Evolutionary conservation across 2,797 vertebrate genomes (phyloP).

Genomic region (Triplophysa bombifrons): DNA sequence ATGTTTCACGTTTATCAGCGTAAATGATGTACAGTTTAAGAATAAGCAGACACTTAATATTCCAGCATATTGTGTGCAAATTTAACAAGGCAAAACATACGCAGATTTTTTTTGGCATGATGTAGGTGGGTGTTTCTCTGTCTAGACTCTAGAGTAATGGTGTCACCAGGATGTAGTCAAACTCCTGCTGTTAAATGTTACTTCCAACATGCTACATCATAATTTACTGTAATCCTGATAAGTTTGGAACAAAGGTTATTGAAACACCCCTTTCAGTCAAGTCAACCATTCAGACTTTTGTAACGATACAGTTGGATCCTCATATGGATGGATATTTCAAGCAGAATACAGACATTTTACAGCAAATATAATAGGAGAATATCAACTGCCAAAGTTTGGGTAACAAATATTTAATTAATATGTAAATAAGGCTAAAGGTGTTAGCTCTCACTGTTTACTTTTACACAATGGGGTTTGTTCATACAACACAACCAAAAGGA

Average conservation of each 20-base stretch:
- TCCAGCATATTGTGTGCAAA: not conserved
- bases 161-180: too few species aligned
- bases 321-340: constrained; percentile 24
- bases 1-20: too few species aligned
- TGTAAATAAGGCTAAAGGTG: not conserved
- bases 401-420: constrained; percentile 15
- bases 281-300: not conserved
- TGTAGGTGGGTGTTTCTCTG: not conserved
- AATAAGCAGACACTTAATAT: too few species aligned
- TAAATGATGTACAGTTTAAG: too few species aligned
- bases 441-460: not conserved
- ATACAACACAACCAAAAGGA: not conserved
- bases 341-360: constrained; percentile 62
- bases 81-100: not conserved
- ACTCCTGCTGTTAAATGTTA: constrained; percentile 10
- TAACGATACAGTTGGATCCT: not conserved
- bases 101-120: not conserved
- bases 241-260: constrained; percentile 65
- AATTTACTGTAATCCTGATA: constrained; percentile 47
- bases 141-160: not conserved
- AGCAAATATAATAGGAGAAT: constrained; percentile 45
- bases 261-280: not conserved
- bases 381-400: constrained; percentile 60
- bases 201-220: constrained; percentile 41
- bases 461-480: not conserved